Conservation (phyloP, 2,888 invertebrate genomes). For the Cosmia trapezina region DNA sequence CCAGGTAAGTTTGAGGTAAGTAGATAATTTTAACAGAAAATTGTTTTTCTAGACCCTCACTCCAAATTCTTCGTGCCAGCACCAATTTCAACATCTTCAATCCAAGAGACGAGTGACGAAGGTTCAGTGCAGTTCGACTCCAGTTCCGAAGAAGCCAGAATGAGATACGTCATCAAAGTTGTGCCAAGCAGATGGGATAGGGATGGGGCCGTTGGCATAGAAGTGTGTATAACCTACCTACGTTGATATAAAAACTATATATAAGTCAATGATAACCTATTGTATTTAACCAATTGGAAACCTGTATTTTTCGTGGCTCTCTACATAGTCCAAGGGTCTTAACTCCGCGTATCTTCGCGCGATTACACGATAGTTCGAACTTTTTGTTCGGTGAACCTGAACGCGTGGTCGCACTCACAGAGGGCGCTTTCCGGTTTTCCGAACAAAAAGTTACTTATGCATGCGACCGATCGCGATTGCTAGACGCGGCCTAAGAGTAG, state of each 20-base stretch:
- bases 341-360: no score
- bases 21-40: not conserved
- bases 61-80: conserved; percentile 84
- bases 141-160: conserved; percentile 84
- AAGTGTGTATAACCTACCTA: conserved; percentile 70
- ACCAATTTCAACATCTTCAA: conserved; percentile 78
- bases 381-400: no score
- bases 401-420: no score
- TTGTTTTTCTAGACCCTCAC: conserved; percentile 75
- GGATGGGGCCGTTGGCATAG: conserved; percentile 76
- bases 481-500: not conserved
- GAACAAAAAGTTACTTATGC: no score
- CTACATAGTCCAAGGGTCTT: not conserved
- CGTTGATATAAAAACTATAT: no score
- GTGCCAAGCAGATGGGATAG: conserved; percentile 79
- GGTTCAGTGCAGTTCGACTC: conserved; percentile 86
- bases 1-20: no score
- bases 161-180: conserved; percentile 84
- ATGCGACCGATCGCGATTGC: no score
- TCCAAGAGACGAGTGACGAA: conserved; percentile 87
- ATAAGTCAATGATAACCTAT: no score
- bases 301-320: not conserved
- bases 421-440: no score
- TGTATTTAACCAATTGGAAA: not conserved
- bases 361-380: no score